A percentile compares a stretch with the other conserved stretches of the same genome.
Conservation (phyloP, 2,888 invertebrate species). For the Chloroclystis v-ata region DNA sequence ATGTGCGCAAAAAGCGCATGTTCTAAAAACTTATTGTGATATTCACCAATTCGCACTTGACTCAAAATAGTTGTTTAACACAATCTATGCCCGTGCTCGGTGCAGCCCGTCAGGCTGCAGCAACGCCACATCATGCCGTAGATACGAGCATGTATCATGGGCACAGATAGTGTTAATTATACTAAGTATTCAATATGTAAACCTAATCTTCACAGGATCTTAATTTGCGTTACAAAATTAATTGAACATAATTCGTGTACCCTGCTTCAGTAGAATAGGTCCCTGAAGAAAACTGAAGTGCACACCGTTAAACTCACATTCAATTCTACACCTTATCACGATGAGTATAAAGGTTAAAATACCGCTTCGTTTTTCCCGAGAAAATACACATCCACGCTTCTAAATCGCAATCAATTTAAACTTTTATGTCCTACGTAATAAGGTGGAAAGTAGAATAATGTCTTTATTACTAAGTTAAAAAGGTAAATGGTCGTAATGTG, state of each 20-base stretch:
- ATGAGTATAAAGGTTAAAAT: not conserved
- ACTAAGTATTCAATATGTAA: not conserved
- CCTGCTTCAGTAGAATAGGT: constrained; percentile 6
- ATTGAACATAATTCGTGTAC: constrained; percentile 1
- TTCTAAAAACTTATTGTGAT: too few species aligned
- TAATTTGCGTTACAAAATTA: constrained; percentile 1
- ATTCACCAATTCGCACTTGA: too few species aligned
- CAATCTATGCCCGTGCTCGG: too few species aligned
- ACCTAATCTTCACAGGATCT: not conserved
- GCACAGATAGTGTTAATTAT: too few species aligned
- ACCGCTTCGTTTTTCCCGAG: not conserved
- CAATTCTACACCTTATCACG: not conserved
- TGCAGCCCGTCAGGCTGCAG: too few species aligned
- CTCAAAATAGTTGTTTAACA: too few species aligned
- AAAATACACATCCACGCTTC: not conserved
- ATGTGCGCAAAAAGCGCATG: too few species aligned
- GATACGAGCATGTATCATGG: too few species aligned
- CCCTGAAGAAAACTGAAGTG: constrained; percentile 4
- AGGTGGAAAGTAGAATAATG: constrained; percentile 4
- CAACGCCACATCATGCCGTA: too few species aligned
- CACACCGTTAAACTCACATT: not conserved
- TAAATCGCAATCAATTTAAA: constrained; percentile 4
- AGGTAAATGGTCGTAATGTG: constrained; percentile 15
- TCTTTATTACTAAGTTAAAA: constrained; percentile 16
- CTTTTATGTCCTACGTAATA: constrained; percentile 3